Percentiles rank a stretch among this genome's conserved stretches.
Conservation (phyloP, 1,140 invertebrate genomes). For the Reticulitermes speratus region DNA sequence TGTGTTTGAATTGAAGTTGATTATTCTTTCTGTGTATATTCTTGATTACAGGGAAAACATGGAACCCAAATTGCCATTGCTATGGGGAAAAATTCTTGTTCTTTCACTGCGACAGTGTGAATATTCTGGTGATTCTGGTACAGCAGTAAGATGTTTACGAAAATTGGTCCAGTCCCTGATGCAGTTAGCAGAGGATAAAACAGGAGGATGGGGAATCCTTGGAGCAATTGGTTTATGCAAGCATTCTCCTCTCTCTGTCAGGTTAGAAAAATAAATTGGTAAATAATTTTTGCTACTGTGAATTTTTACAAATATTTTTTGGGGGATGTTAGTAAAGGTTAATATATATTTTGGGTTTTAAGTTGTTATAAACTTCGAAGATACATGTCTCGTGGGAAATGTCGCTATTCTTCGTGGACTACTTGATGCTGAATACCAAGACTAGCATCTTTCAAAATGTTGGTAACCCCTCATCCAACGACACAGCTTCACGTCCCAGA, state of each 20-base stretch:
- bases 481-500: too few relatives aligned
- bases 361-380: too few relatives aligned
- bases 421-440: too few relatives aligned
- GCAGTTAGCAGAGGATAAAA: conserved; percentile 57
- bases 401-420: too few relatives aligned
- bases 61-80: conserved; percentile 60
- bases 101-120: conserved; percentile 54
- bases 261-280: conserved; percentile 45
- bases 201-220: conserved; percentile 58
- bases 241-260: conserved; percentile 55
- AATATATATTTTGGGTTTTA: too few relatives aligned
- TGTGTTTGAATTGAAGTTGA: too few relatives aligned
- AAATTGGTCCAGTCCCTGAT: conserved; percentile 51
- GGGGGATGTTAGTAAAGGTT: too few relatives aligned
- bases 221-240: conserved; percentile 65
- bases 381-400: too few relatives aligned
- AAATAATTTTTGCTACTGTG: too few relatives aligned
- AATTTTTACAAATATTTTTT: too few relatives aligned
- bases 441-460: too few relatives aligned
- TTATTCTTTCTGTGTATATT: background rate
- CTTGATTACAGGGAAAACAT: conserved; percentile 51
- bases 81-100: conserved; percentile 59
- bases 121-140: conserved; percentile 45
- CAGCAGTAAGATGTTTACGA: conserved; percentile 51
- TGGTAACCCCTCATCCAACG: too few relatives aligned